phyloP scores from a whole-genome alignment of 2,113 vertebrate genomes.

The Oceanodroma tethys region DNA sequence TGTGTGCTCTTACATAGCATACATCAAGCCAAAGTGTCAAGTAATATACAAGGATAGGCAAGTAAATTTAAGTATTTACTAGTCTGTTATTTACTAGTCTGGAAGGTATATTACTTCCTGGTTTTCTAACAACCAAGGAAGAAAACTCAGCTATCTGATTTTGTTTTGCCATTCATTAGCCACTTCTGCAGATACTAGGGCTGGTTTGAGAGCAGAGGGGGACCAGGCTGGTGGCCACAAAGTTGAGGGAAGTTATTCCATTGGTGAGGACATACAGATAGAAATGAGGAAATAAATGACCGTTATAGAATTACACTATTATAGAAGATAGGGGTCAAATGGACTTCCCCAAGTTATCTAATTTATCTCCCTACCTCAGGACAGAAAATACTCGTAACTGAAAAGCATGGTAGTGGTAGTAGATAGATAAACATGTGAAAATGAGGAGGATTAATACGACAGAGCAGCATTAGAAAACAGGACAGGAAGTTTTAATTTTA shows the following conservation, averaged over 20 bases:
- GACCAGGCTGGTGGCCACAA: not conserved
- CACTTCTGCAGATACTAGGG: not conserved
- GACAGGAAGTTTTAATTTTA: not conserved
- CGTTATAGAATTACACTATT: not conserved
- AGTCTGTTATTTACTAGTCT: not conserved
- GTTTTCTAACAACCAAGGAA: not conserved
- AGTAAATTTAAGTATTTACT: not conserved
- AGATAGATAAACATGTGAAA: not conserved
- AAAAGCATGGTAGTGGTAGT: not conserved
- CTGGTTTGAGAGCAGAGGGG: not conserved
- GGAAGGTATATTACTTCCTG: not conserved
- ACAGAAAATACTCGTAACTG: not conserved
- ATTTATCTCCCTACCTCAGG: not conserved
- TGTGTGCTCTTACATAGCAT: not conserved
- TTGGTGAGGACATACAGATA: not conserved
- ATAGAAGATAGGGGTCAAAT: not conserved
- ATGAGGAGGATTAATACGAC: not conserved
- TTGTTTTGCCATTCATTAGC: not conserved
- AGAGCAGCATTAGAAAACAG: not conserved
- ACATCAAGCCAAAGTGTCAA: not conserved
- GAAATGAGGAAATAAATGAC: not conserved
- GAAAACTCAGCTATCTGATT: not conserved
- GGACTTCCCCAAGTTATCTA: not conserved
- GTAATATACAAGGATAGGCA: not conserved
- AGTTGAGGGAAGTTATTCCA: not conserved